Evolutionary conservation across 2,888 invertebrate species (phyloP), one percentile per base, ranked within the genome.

Genomic region (Aproaerema taeniolella): DNA sequence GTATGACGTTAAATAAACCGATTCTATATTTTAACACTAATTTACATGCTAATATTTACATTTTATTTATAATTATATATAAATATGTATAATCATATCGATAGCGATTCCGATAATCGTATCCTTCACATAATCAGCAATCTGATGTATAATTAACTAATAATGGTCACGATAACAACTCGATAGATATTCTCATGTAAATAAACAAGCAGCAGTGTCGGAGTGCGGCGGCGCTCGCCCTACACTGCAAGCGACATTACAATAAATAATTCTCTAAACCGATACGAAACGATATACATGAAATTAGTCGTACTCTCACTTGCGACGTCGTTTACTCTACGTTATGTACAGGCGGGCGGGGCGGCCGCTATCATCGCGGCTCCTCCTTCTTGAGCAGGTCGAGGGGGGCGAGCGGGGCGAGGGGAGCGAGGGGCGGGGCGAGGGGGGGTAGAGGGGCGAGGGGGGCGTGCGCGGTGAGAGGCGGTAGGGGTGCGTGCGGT

Each of bases 301-400:
- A 49, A 58, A 62, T 65, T 49, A 66, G 64, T 67, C 66, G 63
- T 65, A 67, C 61, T 70, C 66, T 71, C 71, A 71, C 67, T 67
- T 58, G 68, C 68, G 67, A 59, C 67, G 66, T 60, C 64, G 58
- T 57, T 65, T 50, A 57, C 59, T 47, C 58, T 61, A 59, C 53
- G 53, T 47, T 68, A 67, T 65, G 60, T 70, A 75, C 70, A 70
- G 38, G 50, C 45, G 53, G 52, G 49, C 43, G 54, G 5, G 44
- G 61, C 60, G 58, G 60, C 52, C 63, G 69, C 74, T 80, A 87
- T 87, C 87, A 87, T 87, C 87, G 87, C 69, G 87, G 87, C 76
- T 87, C 87, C 64, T 87, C 87, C 65, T 87, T 87, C 65, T 89
- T 89, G 68, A 90, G 89, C 66, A 89, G 88, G 70, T 90, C 89